Base-by-base conservation (phyloP, 2,113 vertebrate species). In the Rhea pennata region DNA sequence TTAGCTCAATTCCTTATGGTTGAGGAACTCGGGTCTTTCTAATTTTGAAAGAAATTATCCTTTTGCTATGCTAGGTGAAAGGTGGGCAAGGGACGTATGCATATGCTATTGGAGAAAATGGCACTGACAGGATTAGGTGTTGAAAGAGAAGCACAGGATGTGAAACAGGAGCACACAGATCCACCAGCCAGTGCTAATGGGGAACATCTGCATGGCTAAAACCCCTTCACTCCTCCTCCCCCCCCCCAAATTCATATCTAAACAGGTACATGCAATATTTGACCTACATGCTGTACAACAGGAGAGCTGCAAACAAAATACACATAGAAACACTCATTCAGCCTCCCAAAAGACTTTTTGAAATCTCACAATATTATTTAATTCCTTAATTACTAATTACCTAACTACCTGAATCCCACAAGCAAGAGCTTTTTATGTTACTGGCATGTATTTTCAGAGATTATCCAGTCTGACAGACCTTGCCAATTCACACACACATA, bases 351-450 rank as follows among this genome's bases (percentile, higher is more conserved):
- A 78, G 39, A 29, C 16, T 10, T 84, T 69, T 27, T 56, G 48
- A 91, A 76, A 85, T 76, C 44, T 82, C 50, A 84, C 10, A 44
- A 2, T 50, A 64, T 62, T 91, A 71, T 77, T 93, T 86, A 87
- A 95, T 96, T 78, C 80, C 51, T 93, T 95, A 69, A 92, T 95
- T 87, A 74, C 83, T 74, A 74, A 95, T 92, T 81, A 81, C 27
- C 84, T 87, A 88, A 84, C 87, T 87, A 76, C 62, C 77, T 46
- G 39, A 93, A 76, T 85, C 84, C 64, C 75, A 76, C 23, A 87
- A 83, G 87, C 50, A 92, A 91, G 42, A 36, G 51, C 36, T 84
- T 83, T 91, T 92, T 16, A 39, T 39, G 44, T 54, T 85, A 42
- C 58, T 84, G 84, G 79, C 70, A 53, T 7, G 12, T 5, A 22